phyloP scores from a whole-genome alignment of 2,113 vertebrate genomes.

The Collichthys lucidus region DNA sequence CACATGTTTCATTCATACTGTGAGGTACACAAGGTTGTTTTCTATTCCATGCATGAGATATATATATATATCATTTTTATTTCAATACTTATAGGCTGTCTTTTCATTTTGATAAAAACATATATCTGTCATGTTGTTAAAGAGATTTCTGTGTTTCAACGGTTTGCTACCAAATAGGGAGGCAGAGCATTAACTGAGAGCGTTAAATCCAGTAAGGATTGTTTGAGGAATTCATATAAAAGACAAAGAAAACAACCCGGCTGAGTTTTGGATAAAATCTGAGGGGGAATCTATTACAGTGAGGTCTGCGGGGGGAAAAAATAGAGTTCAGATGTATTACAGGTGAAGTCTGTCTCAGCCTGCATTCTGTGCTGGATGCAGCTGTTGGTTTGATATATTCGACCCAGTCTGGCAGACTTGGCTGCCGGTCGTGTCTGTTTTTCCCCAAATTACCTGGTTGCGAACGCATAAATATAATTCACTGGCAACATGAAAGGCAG shows the following conservation, averaged over 20 bases:
- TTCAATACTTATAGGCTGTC: conserved; percentile 2
- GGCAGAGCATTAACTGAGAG: conserved; percentile 8
- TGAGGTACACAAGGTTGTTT: not conserved
- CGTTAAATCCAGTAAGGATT: not conserved
- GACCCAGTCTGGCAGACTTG: conserved; percentile 40
- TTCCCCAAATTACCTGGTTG: conserved; percentile 59
- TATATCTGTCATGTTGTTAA: not conserved
- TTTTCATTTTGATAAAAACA: not conserved
- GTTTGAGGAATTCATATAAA: conserved; percentile 6
- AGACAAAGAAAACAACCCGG: not conserved
- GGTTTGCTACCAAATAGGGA: not conserved
- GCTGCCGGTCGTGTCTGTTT: conserved; percentile 46
- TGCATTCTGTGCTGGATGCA: conserved; percentile 33
- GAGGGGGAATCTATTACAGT: conserved; percentile 38
- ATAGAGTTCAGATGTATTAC: conserved; percentile 38
- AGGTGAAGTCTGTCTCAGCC: conserved; percentile 44
- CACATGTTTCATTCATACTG: not conserved
- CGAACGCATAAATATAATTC: conserved; percentile 62
- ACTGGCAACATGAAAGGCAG: conserved; percentile 64
- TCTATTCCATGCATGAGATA: not conserved
- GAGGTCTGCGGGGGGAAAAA: conserved; percentile 15
- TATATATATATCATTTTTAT: conserved; percentile 25
- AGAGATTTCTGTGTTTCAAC: not conserved
- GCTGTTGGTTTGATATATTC: conserved; percentile 52
- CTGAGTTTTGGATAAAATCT: conserved; percentile 20